Evolutionary conservation across 1,140 invertebrate species (phyloP).

Genomic region (Drosophila sproati): DNA sequence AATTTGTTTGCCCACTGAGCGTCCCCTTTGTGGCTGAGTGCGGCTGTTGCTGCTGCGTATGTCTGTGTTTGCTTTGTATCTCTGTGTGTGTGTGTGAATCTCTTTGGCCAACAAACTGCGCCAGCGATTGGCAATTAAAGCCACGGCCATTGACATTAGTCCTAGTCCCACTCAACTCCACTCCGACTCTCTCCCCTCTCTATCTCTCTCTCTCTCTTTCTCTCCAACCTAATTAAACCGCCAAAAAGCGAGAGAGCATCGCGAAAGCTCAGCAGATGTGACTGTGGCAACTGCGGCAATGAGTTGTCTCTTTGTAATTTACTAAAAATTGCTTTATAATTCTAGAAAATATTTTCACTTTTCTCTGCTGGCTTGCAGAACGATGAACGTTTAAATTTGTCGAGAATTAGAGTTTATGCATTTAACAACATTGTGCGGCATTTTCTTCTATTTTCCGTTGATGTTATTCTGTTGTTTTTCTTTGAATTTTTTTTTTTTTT

Average conservation of each 20-base stretch:
- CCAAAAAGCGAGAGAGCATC: constrained; percentile 36
- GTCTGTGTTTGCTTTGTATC: constrained; percentile 8
- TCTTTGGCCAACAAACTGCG: constrained; percentile 53
- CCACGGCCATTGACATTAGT: constrained; percentile 62
- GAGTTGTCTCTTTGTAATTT: constrained; percentile 53
- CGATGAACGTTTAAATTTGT: constrained; percentile 60
- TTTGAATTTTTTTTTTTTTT: constrained; percentile 17
- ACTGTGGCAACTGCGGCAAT: constrained; percentile 6
- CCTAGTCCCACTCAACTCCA: constrained; percentile 3
- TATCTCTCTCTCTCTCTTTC: constrained; percentile 39
- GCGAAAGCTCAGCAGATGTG: constrained; percentile 22
- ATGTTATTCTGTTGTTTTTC: constrained; percentile 17
- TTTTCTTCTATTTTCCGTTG: constrained; percentile 19
- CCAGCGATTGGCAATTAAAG: constrained; percentile 60
- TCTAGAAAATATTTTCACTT: constrained; percentile 60
- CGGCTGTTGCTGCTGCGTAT: constrained; percentile 8
- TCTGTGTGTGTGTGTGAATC: constrained; percentile 24
- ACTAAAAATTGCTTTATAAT: constrained; percentile 77
- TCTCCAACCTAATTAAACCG: constrained; percentile 82
- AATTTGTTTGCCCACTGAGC: constrained; percentile 65
- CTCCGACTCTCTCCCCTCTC: constrained; percentile 24
- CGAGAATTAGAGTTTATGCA: constrained; percentile 65
- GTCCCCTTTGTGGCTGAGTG: constrained; percentile 35
- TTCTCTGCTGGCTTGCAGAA: constrained; percentile 14
- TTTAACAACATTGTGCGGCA: constrained; percentile 48